These are phyloP conservation scores for Ligdia adustata DNA, from an alignment of 2,888 invertebrate species.

Conservation along the genomic window DNA sequence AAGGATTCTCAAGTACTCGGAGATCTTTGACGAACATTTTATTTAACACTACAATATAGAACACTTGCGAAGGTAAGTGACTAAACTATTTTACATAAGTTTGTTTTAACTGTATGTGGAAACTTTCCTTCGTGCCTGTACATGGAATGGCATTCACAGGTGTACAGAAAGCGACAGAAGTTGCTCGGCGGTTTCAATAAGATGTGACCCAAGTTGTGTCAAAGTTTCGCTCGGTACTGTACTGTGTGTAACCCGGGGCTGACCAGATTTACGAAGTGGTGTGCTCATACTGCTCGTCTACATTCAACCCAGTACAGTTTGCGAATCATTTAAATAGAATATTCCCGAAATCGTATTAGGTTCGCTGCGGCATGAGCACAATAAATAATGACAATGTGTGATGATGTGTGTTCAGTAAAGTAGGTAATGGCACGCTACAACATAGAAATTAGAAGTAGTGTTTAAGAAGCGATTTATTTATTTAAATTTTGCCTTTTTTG, in stretches of 20 bases:
- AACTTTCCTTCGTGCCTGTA: slow-evolving; percentile 12
- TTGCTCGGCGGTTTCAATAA: slow-evolving; percentile 29
- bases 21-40: no score
- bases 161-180: slow-evolving; percentile 13
- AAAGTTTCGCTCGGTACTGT: slow-evolving; percentile 19
- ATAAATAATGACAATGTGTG: no score
- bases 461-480: no score
- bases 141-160: slow-evolving; percentile 19
- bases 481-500: no score
- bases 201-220: slow-evolving; percentile 26
- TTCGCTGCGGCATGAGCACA: no score
- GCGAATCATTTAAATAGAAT: slow-evolving; percentile 5
- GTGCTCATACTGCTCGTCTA: slow-evolving; percentile 53
- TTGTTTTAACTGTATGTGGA: slow-evolving; percentile 1
- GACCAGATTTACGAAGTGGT: slow-evolving; percentile 70
- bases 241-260: slow-evolving; percentile 50
- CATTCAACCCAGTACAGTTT: slow-evolving; percentile 47
- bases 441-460: no score
- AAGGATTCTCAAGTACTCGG: no score
- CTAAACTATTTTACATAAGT: neutral
- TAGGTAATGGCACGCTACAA: no score
- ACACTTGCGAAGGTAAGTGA: neutral
- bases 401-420: no score
- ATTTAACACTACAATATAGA: no score
- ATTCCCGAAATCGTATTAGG: no score